Percentiles rank a stretch among this genome's conserved stretches.
phyloP scores from a whole-genome alignment of 2,888 invertebrate genomes.

The Aspidapion aeneum region DNA sequence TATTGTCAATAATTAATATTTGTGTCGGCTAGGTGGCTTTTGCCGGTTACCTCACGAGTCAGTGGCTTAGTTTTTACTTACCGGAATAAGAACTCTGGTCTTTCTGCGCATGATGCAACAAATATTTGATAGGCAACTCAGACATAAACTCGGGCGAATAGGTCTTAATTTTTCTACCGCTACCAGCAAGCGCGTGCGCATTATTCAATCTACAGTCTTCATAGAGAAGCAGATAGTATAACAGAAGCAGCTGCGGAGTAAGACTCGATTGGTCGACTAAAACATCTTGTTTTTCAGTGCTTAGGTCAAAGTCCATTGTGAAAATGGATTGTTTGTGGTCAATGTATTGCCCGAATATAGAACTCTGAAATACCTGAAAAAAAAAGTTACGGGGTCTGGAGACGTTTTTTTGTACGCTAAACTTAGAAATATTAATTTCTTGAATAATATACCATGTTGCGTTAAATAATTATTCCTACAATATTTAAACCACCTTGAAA shows the following conservation, averaged over 20 bases:
- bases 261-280: conserved; percentile 63
- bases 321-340: conserved; percentile 56
- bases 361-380: conserved; percentile 67
- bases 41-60: no score
- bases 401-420: no score
- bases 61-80: no score
- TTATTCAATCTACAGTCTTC: conserved; percentile 84
- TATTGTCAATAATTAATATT: no score
- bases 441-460: no score
- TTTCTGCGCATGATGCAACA: conserved; percentile 89
- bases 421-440: no score
- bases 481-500: no score
- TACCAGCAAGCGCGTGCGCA: conserved; percentile 61
- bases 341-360: conserved; percentile 71
- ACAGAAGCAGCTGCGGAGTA: conserved; percentile 81
- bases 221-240: conserved; percentile 90
- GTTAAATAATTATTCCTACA: no score
- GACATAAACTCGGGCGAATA: conserved; percentile 86
- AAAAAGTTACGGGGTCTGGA: neutral
- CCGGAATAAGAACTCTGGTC: conserved; percentile 86
- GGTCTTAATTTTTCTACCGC: conserved; percentile 72
- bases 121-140: conserved; percentile 88
- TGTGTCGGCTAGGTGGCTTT: no score
- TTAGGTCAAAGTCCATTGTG: conserved; percentile 53
- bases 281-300: conserved; percentile 46